These are phyloP conservation scores for Eclectus roratus DNA, from an alignment of 2,113 vertebrate species.

Conservation along the genomic window DNA sequence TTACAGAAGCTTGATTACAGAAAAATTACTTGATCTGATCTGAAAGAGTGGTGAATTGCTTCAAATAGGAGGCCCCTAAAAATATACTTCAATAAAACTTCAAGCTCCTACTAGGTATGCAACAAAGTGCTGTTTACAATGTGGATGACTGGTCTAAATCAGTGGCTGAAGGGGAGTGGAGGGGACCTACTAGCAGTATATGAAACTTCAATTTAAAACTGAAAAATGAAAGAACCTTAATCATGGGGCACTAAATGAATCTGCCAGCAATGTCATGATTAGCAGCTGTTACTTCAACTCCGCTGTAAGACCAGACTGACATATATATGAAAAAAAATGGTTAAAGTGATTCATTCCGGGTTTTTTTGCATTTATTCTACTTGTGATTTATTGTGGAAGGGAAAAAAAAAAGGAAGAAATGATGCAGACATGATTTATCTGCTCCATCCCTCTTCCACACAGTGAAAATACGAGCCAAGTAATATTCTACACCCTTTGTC, in stretches of 20 bases:
- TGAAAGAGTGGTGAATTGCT: not conserved
- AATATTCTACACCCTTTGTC: not conserved
- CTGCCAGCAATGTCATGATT: not conserved
- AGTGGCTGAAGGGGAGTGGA: not conserved
- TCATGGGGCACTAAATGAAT: not conserved
- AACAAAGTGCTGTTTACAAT: not conserved
- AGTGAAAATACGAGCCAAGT: not conserved
- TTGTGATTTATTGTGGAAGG: not conserved
- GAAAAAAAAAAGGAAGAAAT: not conserved
- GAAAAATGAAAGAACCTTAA: not conserved
- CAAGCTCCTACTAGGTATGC: not conserved
- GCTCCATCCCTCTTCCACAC: not conserved
- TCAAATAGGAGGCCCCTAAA: not conserved
- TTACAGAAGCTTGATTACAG: not conserved
- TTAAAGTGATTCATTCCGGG: not conserved
- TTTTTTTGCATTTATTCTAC: not conserved
- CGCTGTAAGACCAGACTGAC: fast-evolving
- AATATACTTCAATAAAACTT: not conserved
- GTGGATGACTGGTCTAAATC: not conserved
- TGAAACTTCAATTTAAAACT: not conserved
- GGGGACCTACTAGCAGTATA: not conserved
- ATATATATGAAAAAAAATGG: fast-evolving
- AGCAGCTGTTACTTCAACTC: not conserved
- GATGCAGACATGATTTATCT: not conserved
- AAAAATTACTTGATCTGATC: not conserved